These are phyloP conservation scores for Tupaia tana DNA, from an alignment of 2,113 vertebrate species.

Conservation along the genomic window DNA sequence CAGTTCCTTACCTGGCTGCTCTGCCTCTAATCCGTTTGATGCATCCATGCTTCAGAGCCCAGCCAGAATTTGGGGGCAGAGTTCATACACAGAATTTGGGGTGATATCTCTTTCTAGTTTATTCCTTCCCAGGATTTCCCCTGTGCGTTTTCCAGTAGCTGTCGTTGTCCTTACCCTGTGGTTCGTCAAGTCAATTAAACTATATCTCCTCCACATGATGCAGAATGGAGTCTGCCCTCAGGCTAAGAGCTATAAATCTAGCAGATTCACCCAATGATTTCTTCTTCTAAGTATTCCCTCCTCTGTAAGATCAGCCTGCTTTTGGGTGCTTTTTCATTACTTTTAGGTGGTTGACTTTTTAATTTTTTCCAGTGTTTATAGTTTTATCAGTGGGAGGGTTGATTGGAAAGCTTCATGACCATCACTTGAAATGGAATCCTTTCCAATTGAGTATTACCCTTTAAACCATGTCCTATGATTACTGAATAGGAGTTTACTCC, in stretches of 20 bases:
- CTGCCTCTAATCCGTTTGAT: neutral
- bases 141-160: neutral
- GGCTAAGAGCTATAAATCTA: neutral
- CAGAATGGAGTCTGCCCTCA: neutral
- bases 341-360: neutral
- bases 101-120: neutral
- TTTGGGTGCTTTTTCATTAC: neutral
- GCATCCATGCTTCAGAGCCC: neutral
- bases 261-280: neutral
- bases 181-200: neutral
- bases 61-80: neutral
- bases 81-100: neutral
- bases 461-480: neutral
- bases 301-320: neutral
- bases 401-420: neutral
- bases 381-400: neutral
- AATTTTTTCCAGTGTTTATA: neutral
- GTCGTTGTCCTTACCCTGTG: neutral
- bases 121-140: neutral
- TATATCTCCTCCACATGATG: neutral
- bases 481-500: neutral
- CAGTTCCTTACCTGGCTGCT: neutral
- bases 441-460: neutral
- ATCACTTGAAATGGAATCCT: neutral
- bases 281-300: neutral